Percentiles rank a stretch among this genome's conserved stretches.
Conservation (phyloP, 2,888 invertebrate genomes). For the Macaria liturata region DNA sequence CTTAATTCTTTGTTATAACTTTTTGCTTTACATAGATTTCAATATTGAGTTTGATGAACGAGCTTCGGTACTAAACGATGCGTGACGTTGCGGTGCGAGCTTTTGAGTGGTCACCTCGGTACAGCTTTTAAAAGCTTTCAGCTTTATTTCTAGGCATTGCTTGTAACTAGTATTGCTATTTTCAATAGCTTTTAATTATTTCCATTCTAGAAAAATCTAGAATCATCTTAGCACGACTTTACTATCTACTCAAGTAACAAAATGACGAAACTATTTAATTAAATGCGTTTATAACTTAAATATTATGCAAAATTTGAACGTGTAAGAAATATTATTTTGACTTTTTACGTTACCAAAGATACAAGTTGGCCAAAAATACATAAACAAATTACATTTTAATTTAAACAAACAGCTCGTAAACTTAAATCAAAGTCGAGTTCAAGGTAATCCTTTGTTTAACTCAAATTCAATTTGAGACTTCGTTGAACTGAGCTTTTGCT, state of each 20-base stretch:
- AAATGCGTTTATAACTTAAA: too few relatives aligned
- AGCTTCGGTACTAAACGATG: slow-evolving; percentile 27
- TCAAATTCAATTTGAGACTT: slow-evolving; percentile 39
- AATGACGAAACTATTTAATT: too few relatives aligned
- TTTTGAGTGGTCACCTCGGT: slow-evolving; percentile 23
- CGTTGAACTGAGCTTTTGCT: slow-evolving; percentile 24
- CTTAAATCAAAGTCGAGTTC: slow-evolving; percentile 35
- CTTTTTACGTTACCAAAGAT: slow-evolving; percentile 34
- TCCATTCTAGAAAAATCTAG: too few relatives aligned
- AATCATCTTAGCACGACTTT: too few relatives aligned
- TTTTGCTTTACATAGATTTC: too few relatives aligned
- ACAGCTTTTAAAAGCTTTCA: slow-evolving; percentile 32
- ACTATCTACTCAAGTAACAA: too few relatives aligned
- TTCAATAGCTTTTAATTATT: too few relatives aligned
- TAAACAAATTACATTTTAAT: slow-evolving; percentile 33
- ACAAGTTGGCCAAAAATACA: slow-evolving; percentile 7
- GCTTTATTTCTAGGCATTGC: slow-evolving; percentile 13
- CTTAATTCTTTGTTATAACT: too few relatives aligned
- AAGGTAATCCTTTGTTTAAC: slow-evolving; percentile 40
- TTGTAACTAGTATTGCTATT: neutral
- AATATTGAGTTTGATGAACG: slow-evolving; percentile 26
- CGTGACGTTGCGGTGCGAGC: slow-evolving; percentile 23
- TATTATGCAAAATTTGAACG: too few relatives aligned
- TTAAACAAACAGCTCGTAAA: slow-evolving; percentile 34
- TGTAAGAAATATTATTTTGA: too few relatives aligned